Percentiles rank a stretch among this genome's conserved stretches.
Conservation (phyloP, 2,113 vertebrate species). For the Stegastes partitus region DNA sequence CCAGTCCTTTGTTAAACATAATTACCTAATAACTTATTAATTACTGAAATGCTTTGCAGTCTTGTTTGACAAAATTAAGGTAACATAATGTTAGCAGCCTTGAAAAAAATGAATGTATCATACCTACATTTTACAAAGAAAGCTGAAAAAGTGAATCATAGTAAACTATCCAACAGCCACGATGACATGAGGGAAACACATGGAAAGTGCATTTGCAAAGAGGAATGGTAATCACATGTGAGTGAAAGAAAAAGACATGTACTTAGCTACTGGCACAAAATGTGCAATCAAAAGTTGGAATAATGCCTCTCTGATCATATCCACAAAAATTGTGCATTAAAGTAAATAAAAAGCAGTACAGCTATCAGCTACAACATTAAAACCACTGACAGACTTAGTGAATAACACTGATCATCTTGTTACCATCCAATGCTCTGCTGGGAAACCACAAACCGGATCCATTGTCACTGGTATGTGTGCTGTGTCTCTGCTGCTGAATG, state of each 20-base stretch:
- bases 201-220: conserved; percentile 27
- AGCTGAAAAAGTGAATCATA: conserved; percentile 22
- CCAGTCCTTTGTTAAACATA: not conserved
- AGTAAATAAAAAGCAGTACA: no score
- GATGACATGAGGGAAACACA: conserved; percentile 39
- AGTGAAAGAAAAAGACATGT: conserved; percentile 21
- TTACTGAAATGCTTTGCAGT: not conserved
- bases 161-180: conserved; percentile 7
- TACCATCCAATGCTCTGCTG: no score
- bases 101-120: no score
- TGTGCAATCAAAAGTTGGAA: not conserved
- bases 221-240: no score
- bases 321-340: no score
- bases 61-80: not conserved
- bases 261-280: not conserved
- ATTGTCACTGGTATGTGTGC: conserved; percentile 50
- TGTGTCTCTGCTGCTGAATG: conserved; percentile 38
- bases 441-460: no score
- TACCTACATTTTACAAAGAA: not conserved
- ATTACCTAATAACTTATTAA: not conserved
- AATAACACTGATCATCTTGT: no score
- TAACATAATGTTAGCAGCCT: no score
- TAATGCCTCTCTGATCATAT: no score
- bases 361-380: no score
- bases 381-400: no score